Conservation (phyloP, 30 jellyfish, hydroid and myxozoan species). For the Catostylus mosaicus region DNA sequence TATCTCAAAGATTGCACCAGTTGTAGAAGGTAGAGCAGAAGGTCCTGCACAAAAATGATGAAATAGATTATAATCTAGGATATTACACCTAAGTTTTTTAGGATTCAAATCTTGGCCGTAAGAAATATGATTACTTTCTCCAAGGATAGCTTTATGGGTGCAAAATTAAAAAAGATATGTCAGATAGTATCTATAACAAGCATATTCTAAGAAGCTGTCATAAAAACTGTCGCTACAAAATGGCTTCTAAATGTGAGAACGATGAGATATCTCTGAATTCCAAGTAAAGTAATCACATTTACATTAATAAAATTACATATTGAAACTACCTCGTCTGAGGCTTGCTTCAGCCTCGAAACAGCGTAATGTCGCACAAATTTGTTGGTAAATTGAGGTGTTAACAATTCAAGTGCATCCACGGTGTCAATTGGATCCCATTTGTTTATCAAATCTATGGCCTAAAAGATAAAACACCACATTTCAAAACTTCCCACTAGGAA, state of each 20-base stretch:
- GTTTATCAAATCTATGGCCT: conserved; percentile 89
- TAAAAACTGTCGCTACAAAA: too few species aligned
- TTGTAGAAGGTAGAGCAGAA: conserved; percentile 86
- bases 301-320: background rate
- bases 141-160: too few species aligned
- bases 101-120: background rate
- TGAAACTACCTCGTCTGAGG: conserved; percentile 86
- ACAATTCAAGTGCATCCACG: conserved; percentile 93
- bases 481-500: too few species aligned
- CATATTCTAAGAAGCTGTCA: too few species aligned
- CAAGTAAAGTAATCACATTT: background rate
- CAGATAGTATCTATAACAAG: too few species aligned
- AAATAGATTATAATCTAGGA: background rate
- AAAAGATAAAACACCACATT: background rate
- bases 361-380: conserved; percentile 96
- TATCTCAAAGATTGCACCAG: conserved; percentile 97
- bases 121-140: too few species aligned
- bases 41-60: conserved; percentile 62
- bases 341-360: conserved; percentile 95
- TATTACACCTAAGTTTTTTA: background rate
- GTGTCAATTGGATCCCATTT: conserved; percentile 99
- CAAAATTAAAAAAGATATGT: too few species aligned
- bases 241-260: too few species aligned
- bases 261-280: too few species aligned
- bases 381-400: conserved; percentile 97